Percentiles rank a stretch among this genome's conserved stretches.
Conservation (phyloP, 2,797 vertebrate genomes). For the Alectoris magna region DNA sequence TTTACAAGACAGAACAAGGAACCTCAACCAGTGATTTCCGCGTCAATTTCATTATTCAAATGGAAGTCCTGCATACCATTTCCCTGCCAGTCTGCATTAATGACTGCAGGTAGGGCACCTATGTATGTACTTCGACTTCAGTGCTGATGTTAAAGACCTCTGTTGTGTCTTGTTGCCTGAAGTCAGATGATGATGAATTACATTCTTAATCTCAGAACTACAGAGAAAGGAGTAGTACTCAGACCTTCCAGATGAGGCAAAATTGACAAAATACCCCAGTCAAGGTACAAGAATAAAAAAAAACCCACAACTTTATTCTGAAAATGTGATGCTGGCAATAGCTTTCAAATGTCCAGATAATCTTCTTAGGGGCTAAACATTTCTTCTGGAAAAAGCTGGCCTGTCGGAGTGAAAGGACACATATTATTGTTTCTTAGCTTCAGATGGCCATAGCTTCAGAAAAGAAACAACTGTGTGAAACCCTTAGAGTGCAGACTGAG, state of each 20-base stretch:
- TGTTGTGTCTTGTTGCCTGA: constrained; percentile 11
- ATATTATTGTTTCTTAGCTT: background rate
- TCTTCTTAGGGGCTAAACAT: background rate
- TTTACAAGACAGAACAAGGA: background rate
- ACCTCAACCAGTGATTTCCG: constrained; percentile 6
- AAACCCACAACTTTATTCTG: background rate
- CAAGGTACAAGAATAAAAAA: background rate
- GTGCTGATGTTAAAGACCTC: background rate
- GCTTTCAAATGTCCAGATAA: background rate
- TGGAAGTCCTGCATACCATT: background rate
- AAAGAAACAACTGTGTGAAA: background rate
- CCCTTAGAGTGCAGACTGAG: background rate
- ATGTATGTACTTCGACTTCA: constrained; percentile 10
- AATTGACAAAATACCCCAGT: background rate
- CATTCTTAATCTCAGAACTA: background rate
- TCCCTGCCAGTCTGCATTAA: background rate
- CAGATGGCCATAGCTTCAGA: background rate
- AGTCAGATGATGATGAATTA: background rate
- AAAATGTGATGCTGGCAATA: background rate
- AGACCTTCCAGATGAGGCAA: constrained; percentile 5
- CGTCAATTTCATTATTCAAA: background rate
- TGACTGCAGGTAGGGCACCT: background rate
- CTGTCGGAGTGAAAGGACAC: background rate
- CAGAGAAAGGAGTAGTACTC: background rate
- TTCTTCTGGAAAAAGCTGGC: background rate